Evolutionary conservation across 2,888 invertebrate genomes (phyloP), one percentile per base, ranked within the genome.

Genomic region (Enchytraeus crypticus): DNA sequence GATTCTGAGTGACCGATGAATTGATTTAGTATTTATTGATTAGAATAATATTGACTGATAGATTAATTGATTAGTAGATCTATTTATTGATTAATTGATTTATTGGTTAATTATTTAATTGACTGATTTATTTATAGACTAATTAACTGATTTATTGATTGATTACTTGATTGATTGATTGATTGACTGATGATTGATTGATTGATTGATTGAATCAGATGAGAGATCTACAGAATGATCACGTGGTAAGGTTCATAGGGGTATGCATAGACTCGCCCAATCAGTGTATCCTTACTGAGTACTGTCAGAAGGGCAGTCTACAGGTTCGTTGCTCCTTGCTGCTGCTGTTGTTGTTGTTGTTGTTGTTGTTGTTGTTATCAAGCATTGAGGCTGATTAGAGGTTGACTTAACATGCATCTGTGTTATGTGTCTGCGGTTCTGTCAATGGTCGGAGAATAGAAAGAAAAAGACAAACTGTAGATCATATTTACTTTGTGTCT

Each of bases 241-340:
- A 92, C 78, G 82, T 92, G 71, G 90, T 89, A 5, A 84, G 95
- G 72, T 97, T 98, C 80, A 90, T 90, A 67, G 98, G 97, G 0
- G 92, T 92, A 0, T 92, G 92, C 70, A 81, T 89, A 43, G 95
- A 97, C 69, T 85, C 85, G 0, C 89, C 91, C 0, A 74, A 82
- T 67, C 86, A 88, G 71, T 90, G 91, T 74, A 82, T 98, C 1
- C 83, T 98, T 23, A 95, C 92, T 0, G 98, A 98, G 80, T 97
- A 96, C 78, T 97, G 96, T 74, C 92, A 91, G 1, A 91, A 91
- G 79, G 95, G 96, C 38, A 92, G 91, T 33, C 81, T 95, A 53
- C 79, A 81, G 74, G 69, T 69, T 38, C 18, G 11, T 38, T 11
- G 8, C 18, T 38, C 11, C 18, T 38, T 38, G 18, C 8, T 21